Percentiles rank a stretch among this genome's conserved stretches.
Conservation (phyloP, 2,797 vertebrate genomes). For the Sebastes iracundus region DNA sequence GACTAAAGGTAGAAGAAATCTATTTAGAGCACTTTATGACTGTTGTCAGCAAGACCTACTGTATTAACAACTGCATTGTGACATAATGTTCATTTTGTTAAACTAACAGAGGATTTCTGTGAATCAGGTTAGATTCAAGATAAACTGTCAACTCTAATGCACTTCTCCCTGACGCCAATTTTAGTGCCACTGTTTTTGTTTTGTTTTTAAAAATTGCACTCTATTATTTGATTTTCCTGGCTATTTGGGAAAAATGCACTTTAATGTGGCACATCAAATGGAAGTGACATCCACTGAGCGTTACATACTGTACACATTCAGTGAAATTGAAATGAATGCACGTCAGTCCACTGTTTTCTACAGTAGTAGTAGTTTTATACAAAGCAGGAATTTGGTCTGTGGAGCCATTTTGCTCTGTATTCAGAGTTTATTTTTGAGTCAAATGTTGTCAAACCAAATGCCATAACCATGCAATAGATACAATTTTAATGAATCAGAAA, state of each 20-base stretch:
- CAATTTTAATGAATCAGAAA: background rate
- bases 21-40: background rate
- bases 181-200: conserved; percentile 7
- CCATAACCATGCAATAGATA: background rate
- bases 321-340: conserved; percentile 8
- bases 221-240: background rate
- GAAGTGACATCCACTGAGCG: background rate
- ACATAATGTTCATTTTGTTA: background rate
- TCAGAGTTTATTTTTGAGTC: conserved; percentile 26
- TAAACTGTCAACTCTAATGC: background rate
- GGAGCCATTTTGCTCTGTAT: background rate
- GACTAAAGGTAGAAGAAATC: background rate
- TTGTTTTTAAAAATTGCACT: conserved; percentile 19
- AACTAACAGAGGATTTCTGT: background rate
- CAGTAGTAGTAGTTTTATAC: conserved; percentile 7
- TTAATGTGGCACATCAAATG: background rate
- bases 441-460: conserved; percentile 25
- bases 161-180: conserved; percentile 3
- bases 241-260: conserved; percentile 14
- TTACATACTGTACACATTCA: background rate
- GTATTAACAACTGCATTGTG: background rate
- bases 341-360: background rate
- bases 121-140: background rate
- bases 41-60: too few relatives aligned
- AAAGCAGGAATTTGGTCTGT: background rate